phyloP scores from a whole-genome alignment of 35 echinoderm and acorn worm species.

The Ophioderma brevispina region DNA sequence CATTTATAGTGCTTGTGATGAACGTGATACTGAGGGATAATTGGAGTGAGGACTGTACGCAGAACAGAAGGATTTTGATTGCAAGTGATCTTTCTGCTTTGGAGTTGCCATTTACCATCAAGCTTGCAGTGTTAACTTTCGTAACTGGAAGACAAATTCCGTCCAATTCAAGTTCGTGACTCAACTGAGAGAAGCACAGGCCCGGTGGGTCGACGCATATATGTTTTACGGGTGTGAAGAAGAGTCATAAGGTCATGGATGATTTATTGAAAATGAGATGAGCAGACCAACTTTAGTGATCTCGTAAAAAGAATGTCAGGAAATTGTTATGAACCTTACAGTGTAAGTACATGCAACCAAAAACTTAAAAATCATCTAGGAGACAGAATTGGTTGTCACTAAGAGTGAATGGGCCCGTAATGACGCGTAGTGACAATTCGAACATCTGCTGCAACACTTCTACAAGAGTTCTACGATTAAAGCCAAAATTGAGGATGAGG shows the following conservation, averaged over 20 bases:
- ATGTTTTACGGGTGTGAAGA: background rate
- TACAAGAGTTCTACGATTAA: constrained; percentile 43
- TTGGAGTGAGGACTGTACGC: background rate
- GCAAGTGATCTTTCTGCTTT: background rate
- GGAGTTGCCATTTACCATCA: constrained; percentile 60
- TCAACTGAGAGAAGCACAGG: background rate
- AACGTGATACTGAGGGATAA: background rate
- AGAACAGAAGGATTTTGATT: no score
- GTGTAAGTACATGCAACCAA: constrained; percentile 32
- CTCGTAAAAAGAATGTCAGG: constrained; percentile 45
- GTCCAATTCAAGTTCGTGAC: background rate
- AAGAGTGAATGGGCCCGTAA: constrained; percentile 54
- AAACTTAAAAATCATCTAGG: constrained; percentile 1
- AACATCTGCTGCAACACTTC: constrained; percentile 10
- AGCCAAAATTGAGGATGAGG: background rate
- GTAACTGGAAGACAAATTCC: constrained; percentile 22
- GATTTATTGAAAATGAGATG: constrained; percentile 70
- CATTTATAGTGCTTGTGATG: background rate
- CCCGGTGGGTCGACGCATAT: background rate
- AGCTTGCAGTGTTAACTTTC: constrained; percentile 32
- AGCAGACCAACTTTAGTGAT: constrained; percentile 60
- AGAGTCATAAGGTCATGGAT: background rate
- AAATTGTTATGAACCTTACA: no score
- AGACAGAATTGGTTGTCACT: constrained; percentile 29
- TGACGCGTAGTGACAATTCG: constrained; percentile 53